Conservation (phyloP, 2,888 invertebrate species). For the Sinotaia quadrata region DNA sequence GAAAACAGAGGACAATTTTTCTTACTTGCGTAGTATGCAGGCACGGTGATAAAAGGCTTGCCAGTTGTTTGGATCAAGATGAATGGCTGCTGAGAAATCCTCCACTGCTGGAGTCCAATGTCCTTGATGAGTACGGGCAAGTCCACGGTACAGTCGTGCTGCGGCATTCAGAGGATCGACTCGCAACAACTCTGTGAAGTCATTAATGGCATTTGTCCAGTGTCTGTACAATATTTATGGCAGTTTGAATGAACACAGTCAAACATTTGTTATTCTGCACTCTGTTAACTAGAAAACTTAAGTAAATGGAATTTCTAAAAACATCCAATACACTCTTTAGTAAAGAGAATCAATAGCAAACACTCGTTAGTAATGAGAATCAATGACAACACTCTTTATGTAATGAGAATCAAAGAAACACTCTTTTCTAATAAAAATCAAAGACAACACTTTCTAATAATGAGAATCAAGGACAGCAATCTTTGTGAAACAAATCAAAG, state of each 20-base stretch:
- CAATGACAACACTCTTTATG: no score
- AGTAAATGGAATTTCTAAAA: not conserved
- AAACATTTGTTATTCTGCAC: no score
- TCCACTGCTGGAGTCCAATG: slow-evolving; percentile 68
- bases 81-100: slow-evolving; percentile 71
- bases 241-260: not conserved
- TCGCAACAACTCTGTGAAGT: slow-evolving; percentile 69
- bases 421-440: no score
- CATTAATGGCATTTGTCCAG: slow-evolving; percentile 69
- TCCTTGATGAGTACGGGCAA: slow-evolving; percentile 63
- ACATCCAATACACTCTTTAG: no score
- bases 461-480: no score
- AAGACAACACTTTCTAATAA: no score
- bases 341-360: no score
- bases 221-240: slow-evolving; percentile 36
- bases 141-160: slow-evolving; percentile 66
- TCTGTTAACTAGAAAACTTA: not conserved
- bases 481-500: no score
- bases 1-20: no score
- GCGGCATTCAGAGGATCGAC: slow-evolving; percentile 63
- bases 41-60: slow-evolving; percentile 70
- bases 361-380: no score
- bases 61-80: slow-evolving; percentile 69
- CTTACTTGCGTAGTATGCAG: slow-evolving; percentile 69
- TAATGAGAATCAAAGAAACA: no score